Evolutionary conservation across 2,113 vertebrate species (phyloP).

Genomic region (Muntiacus reevesi): DNA sequence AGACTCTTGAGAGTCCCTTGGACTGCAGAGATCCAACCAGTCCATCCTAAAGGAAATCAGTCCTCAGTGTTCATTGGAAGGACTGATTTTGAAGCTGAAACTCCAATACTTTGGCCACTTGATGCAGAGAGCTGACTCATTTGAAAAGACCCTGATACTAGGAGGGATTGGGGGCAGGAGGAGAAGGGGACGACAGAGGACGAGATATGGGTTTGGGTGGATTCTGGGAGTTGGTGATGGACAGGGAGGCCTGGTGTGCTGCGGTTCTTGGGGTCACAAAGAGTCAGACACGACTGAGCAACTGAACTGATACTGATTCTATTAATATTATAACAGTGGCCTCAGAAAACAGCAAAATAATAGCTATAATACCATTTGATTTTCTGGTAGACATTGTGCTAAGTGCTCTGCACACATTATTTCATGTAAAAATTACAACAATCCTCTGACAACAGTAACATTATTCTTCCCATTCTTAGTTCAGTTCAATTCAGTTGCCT

Average conservation of each 20-base stretch:
- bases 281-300: fast-evolving
- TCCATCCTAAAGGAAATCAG: neutral
- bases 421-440: neutral
- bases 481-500: no score
- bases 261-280: neutral
- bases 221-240: neutral
- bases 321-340: neutral
- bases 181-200: neutral
- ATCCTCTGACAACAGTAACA: neutral
- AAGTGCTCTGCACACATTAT: neutral
- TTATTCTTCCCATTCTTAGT: neutral
- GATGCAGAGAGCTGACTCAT: neutral
- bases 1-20: neutral
- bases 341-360: neutral
- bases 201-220: neutral
- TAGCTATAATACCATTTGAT: neutral
- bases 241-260: neutral
- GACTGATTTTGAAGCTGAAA: neutral
- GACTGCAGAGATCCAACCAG: neutral
- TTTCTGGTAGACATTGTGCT: neutral
- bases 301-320: neutral
- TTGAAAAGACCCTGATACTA: neutral
- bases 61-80: neutral
- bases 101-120: neutral
- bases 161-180: neutral